phyloP scores from a whole-genome alignment of 2,797 vertebrate genomes.

The Antrozous pallidus region DNA sequence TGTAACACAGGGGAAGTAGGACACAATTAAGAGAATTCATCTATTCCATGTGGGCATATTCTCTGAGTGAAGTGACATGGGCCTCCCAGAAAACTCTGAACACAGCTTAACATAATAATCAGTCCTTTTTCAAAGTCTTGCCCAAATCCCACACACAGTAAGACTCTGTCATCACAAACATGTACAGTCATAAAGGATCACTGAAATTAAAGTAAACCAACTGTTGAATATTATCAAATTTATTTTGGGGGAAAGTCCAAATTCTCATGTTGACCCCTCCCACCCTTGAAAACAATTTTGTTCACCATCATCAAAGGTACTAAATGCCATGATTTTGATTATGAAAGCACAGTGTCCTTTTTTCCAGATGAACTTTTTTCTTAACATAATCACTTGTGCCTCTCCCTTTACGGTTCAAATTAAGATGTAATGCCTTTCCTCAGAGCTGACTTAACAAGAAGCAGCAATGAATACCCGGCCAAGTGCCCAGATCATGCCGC shows the following conservation, averaged over 20 bases:
- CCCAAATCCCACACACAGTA: background rate
- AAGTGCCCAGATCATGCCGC: background rate
- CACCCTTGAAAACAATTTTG: background rate
- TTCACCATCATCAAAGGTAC: slow-evolving; percentile 10
- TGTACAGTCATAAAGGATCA: background rate
- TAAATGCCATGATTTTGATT: background rate
- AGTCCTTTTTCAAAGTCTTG: background rate
- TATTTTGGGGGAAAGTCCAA: slow-evolving; percentile 48
- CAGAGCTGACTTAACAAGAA: slow-evolving; percentile 47
- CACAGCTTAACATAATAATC: background rate
- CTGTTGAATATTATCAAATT: background rate
- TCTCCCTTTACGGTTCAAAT: slow-evolving; percentile 51
- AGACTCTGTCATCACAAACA: slow-evolving; percentile 26
- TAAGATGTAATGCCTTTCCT: slow-evolving; percentile 32
- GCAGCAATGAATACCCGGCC: background rate
- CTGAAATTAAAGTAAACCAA: slow-evolving; percentile 34
- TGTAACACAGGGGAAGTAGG: background rate
- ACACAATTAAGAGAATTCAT: background rate
- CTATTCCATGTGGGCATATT: background rate
- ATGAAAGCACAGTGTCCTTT: background rate
- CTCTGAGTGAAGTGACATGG: background rate
- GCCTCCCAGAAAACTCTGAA: background rate
- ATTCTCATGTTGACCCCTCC: background rate
- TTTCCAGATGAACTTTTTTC: slow-evolving; percentile 16
- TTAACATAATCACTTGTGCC: background rate